These are phyloP conservation scores for Agonopterix alstromeriana DNA, from an alignment of 2,888 invertebrate species.

Conservation along the genomic window DNA sequence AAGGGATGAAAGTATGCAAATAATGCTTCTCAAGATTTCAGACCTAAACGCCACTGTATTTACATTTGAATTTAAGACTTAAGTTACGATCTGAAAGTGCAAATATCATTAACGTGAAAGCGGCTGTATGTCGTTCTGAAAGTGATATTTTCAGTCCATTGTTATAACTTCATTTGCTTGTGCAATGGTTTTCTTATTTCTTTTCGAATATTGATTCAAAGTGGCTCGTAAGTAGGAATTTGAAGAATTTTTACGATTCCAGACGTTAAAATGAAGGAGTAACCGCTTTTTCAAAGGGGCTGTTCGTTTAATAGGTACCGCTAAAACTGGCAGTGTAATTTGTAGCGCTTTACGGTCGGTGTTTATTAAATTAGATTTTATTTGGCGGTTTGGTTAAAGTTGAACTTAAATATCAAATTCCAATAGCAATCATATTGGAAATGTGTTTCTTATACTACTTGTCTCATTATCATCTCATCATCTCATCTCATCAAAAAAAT, in stretches of 20 bases:
- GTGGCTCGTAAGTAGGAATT: conserved; percentile 64
- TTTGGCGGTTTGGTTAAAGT: too few relatives aligned
- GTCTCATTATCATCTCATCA: too few relatives aligned
- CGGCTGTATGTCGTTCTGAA: not conserved
- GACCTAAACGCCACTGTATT: not conserved
- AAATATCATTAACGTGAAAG: not conserved
- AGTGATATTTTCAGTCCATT: conserved; percentile 36
- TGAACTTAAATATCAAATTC: too few relatives aligned
- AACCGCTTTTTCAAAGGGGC: not conserved
- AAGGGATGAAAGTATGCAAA: conserved; percentile 53
- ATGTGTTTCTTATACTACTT: too few relatives aligned
- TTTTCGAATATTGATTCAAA: conserved; percentile 68
- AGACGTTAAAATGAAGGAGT: conserved; percentile 32
- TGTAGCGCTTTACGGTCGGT: too few relatives aligned
- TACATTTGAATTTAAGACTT: not conserved
- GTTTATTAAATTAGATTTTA: too few relatives aligned
- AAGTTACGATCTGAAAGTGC: not conserved
- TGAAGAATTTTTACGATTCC: conserved; percentile 66
- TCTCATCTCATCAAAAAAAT: too few relatives aligned
- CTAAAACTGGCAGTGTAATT: too few relatives aligned
- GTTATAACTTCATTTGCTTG: conserved; percentile 72
- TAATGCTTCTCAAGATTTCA: conserved; percentile 1
- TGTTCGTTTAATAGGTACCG: too few relatives aligned
- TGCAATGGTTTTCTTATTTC: conserved; percentile 33
- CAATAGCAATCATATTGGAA: too few relatives aligned